Percentiles rank a stretch among this genome's conserved stretches.
phyloP scores from a whole-genome alignment of 2,113 vertebrate genomes.

The Oceanites oceanicus region DNA sequence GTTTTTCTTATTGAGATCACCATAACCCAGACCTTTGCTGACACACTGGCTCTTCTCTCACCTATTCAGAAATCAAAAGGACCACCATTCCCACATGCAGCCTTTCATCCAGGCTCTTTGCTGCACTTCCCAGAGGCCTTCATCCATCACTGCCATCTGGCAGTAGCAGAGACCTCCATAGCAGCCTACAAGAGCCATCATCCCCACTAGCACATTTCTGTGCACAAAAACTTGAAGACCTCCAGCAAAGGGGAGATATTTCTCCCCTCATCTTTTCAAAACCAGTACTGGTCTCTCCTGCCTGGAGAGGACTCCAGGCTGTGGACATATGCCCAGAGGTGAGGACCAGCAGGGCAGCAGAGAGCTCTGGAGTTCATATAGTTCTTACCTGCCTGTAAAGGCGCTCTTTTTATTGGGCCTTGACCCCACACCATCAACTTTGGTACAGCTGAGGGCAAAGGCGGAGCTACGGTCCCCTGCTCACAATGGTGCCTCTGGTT shows the following conservation, averaged over 20 bases:
- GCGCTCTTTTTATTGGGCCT: not conserved
- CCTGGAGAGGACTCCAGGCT: not conserved
- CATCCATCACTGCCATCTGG: not conserved
- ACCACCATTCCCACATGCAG: not conserved
- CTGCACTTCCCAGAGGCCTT: not conserved
- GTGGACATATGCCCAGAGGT: fast-evolving
- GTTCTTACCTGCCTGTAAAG: not conserved
- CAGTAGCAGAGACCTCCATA: not conserved
- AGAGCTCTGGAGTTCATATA: not conserved
- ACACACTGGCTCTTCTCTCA: not conserved
- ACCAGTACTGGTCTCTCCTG: not conserved
- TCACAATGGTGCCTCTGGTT: not conserved
- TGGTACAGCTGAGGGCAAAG: not conserved
- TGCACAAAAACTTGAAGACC: not conserved
- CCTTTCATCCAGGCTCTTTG: not conserved
- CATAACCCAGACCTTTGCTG: not conserved
- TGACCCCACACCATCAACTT: not conserved
- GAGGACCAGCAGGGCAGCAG: not conserved
- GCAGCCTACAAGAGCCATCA: not conserved
- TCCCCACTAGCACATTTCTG: not conserved
- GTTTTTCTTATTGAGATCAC: not conserved
- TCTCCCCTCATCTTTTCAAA: not conserved
- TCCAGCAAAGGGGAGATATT: not conserved
- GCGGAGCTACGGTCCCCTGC: not conserved
- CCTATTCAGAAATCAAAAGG: not conserved